phyloP scores from a whole-genome alignment of 2,797 vertebrate species.

The Garrulus glandarius region DNA sequence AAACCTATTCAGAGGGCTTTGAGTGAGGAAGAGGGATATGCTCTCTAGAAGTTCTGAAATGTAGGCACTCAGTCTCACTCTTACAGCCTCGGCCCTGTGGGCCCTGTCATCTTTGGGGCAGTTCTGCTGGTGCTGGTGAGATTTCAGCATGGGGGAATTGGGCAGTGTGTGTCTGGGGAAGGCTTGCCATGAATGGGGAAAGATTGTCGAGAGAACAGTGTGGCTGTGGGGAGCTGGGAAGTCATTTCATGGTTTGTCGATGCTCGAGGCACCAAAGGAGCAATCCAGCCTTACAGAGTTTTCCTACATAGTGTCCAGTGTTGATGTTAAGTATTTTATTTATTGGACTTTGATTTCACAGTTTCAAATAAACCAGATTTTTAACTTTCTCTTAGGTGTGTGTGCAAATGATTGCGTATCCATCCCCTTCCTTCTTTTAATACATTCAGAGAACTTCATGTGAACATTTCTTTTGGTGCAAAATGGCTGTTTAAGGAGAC shows the following conservation, averaged over 20 bases:
- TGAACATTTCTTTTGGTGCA: background rate
- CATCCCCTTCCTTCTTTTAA: background rate
- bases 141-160: background rate
- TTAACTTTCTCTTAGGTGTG: background rate
- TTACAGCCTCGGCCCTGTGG: background rate
- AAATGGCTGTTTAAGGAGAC: background rate
- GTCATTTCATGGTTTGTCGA: background rate
- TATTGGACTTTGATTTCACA: constrained; percentile 22
- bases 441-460: background rate
- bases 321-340: background rate
- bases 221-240: background rate
- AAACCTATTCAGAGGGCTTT: background rate
- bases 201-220: rapidly evolving
- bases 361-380: constrained; percentile 52
- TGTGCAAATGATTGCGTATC: background rate
- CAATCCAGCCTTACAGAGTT: background rate
- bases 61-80: background rate
- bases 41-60: background rate
- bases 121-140: background rate
- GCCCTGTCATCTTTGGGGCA: background rate
- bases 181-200: background rate
- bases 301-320: background rate
- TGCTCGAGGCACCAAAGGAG: background rate
- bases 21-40: background rate
- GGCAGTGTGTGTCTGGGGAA: background rate